Conservation (phyloP, 2,797 vertebrate species). For the Thripadectes ignobilis region DNA sequence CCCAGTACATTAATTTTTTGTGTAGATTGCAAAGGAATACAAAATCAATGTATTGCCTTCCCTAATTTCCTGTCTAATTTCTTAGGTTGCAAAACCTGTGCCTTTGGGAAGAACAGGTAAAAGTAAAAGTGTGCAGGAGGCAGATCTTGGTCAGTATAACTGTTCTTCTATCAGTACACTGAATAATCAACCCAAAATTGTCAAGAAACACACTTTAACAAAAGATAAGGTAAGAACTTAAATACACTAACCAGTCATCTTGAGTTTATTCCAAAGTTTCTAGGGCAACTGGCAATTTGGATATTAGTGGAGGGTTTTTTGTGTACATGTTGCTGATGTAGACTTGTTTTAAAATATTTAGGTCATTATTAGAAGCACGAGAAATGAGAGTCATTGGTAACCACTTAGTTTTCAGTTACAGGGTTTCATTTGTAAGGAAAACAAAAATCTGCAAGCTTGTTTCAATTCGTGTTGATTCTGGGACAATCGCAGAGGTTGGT, state of each 20-base stretch:
- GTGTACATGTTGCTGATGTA: neutral
- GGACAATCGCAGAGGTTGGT: neutral
- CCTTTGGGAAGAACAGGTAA: slow-evolving; percentile 85
- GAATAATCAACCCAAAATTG: slow-evolving; percentile 76
- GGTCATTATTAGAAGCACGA: neutral
- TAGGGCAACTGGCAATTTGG: neutral
- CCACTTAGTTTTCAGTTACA: neutral
- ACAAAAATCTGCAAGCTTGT: neutral
- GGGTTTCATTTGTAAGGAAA: neutral
- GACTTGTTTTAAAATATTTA: neutral
- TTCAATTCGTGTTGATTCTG: neutral
- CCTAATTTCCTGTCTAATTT: slow-evolving; percentile 42
- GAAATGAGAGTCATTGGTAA: neutral
- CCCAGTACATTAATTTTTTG: neutral
- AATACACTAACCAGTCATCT: neutral
- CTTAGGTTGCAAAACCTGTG: slow-evolving; percentile 90
- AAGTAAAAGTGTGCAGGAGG: slow-evolving; percentile 71
- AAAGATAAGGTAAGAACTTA: slow-evolving; percentile 76
- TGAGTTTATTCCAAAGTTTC: neutral
- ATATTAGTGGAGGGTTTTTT: fast-evolving
- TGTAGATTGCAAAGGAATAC: neutral
- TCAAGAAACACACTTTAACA: slow-evolving; percentile 77
- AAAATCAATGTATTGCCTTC: neutral
- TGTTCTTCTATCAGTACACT: slow-evolving; percentile 68
- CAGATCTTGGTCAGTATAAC: slow-evolving; percentile 76